Evolutionary conservation across 2,888 invertebrate species (phyloP).

Genomic region (Epirrhoe alternata): DNA sequence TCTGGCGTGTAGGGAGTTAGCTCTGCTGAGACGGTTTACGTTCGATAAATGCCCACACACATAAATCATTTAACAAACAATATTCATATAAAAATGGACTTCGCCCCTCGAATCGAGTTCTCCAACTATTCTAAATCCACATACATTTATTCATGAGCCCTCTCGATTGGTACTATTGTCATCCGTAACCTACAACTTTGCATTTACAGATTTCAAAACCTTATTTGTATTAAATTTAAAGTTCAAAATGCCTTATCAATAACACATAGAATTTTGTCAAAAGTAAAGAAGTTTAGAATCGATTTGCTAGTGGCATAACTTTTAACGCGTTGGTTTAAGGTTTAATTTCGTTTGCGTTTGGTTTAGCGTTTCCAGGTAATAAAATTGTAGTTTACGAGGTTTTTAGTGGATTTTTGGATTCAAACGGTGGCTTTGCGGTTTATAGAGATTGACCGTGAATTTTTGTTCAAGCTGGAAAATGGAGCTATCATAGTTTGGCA

Average conservation of each 20-base stretch:
- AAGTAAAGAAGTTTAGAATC: conserved; percentile 38
- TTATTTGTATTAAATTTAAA: conserved; percentile 22
- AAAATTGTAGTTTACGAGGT: conserved; percentile 41
- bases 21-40: too few species aligned
- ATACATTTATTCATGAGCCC: conserved; percentile 51
- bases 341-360: conserved; percentile 27
- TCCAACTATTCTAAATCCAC: conserved; percentile 46
- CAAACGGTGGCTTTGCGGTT: conserved; percentile 31
- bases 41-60: conserved; percentile 2
- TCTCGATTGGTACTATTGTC: conserved; percentile 49
- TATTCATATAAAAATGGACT: conserved; percentile 46
- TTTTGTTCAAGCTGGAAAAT: neutral
- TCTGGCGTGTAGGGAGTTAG: too few species aligned
- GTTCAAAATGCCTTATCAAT: conserved; percentile 18
- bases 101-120: conserved; percentile 38
- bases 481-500: neutral
- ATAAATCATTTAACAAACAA: conserved; percentile 44
- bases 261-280: conserved; percentile 21
- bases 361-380: conserved; percentile 29
- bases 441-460: conserved; percentile 18
- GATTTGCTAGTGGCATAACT: conserved; percentile 36
- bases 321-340: conserved; percentile 36
- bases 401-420: conserved; percentile 44
- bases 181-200: conserved; percentile 35
- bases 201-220: conserved; percentile 18